A percentile compares a stretch with the other conserved stretches of the same genome.
Evolutionary conservation across 2,797 vertebrate genomes (phyloP).

Genomic region (Xerus rutilus): DNA sequence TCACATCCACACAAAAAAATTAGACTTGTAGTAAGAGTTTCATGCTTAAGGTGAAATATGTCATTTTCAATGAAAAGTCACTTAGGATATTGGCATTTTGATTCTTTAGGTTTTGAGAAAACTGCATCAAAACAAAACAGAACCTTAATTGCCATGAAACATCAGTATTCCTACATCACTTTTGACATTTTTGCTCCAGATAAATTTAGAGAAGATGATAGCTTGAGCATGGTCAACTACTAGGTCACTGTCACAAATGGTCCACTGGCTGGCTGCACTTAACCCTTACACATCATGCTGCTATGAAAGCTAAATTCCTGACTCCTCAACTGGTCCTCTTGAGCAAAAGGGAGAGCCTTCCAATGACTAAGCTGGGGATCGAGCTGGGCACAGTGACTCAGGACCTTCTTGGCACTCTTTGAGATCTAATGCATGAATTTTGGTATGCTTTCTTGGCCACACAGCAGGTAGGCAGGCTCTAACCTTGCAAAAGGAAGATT

Average conservation of each 20-base stretch:
- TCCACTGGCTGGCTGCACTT: not conserved
- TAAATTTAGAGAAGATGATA: not conserved
- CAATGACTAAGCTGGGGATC: not conserved
- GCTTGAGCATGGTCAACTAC: not conserved
- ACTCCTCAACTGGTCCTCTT: not conserved
- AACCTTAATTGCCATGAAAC: not conserved
- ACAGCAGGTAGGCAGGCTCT: not conserved
- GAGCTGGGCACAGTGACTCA: not conserved
- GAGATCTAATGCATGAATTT: not conserved
- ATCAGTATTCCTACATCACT: not conserved
- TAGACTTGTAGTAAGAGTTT: constrained; percentile 28
- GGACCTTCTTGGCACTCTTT: not conserved
- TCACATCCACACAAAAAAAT: constrained; percentile 63
- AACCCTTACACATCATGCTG: not conserved
- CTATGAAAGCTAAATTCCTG: not conserved
- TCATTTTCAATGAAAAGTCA: constrained; percentile 37
- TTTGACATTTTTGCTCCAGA: not conserved
- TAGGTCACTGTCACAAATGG: not conserved
- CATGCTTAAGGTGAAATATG: not conserved
- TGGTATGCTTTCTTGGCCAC: not conserved
- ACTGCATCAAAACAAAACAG: constrained; percentile 52
- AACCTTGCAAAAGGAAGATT: not conserved
- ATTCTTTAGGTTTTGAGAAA: constrained; percentile 24
- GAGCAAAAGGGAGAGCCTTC: not conserved
- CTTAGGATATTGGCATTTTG: not conserved